Conservation (phyloP, 2,113 vertebrate genomes). For the Capreolus pygargus region DNA sequence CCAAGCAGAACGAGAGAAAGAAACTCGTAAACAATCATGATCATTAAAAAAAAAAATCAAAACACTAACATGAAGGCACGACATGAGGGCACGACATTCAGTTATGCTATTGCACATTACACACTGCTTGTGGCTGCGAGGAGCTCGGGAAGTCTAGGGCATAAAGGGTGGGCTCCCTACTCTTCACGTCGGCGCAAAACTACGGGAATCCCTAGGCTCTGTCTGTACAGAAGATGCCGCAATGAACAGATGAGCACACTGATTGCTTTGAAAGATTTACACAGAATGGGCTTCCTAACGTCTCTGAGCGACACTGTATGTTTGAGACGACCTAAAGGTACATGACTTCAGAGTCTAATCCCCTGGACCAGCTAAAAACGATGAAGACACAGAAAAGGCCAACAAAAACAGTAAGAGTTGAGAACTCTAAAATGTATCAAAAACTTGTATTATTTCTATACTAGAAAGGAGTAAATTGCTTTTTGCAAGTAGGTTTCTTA, state of each 20-base stretch:
- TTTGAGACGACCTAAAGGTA: neutral
- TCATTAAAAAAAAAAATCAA: conserved; percentile 83
- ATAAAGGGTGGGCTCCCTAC: neutral
- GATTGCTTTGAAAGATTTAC: neutral
- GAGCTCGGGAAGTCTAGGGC: conserved; percentile 44
- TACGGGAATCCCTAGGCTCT: neutral
- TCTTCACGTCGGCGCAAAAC: neutral
- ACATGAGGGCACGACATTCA: conserved; percentile 74
- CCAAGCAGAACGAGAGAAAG: conserved; percentile 97
- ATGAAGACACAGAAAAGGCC: neutral
- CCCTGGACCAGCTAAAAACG: neutral
- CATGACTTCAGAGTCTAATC: neutral
- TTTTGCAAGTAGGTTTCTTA: neutral
- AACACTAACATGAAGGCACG: conserved; percentile 81
- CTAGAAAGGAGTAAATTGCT: neutral
- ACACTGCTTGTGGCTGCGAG: neutral
- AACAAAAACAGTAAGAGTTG: neutral
- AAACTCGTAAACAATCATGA: conserved; percentile 97
- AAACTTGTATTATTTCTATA: neutral
- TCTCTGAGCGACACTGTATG: neutral
- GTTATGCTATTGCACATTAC: conserved; percentile 54
- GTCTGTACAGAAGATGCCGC: neutral
- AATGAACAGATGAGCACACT: neutral
- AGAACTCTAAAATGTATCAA: neutral
- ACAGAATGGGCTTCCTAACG: neutral